Evolutionary conservation across 2,113 vertebrate genomes (phyloP), one percentile per base, ranked within the genome.

Genomic region (Nibea albiflora): DNA sequence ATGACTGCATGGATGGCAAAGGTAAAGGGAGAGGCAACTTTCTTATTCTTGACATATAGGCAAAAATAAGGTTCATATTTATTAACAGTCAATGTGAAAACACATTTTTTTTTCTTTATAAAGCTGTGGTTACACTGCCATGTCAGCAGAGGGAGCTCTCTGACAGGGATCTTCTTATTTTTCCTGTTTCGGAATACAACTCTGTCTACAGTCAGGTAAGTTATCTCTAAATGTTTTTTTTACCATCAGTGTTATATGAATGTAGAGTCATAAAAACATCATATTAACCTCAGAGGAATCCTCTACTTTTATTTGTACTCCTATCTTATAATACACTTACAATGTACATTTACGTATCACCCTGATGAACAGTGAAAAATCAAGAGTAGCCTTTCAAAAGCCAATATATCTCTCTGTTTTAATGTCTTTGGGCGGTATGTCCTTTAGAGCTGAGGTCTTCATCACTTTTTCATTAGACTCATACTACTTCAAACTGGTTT

Each of bases 81-180:
- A 73, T 70, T 15, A 15, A 44, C 26, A 61, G 19, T 1, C 2
- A 26, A 26, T 57, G 5, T 31, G 47, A 11, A 3, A 56, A 11
- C 2, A 6, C 24, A 26, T 26, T 39, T 19, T 47, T 24, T 5
- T 4, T 26, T 9, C n/a, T 28, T 14, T 5, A 39, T 53, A 9
- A 42, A 78, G 16, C 44, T 81, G 78, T 53, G 65, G 35, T 71
- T 80, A 28, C 11, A 58, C 0, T 0, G 3, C 0, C 0, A 1
- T 0, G 11, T 44, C 90, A 88, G 58, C 73, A 89, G 92, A 62
- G 70, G 80, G 79, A 26, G 70, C 66, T 35, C 52, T 85, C 61
- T 11, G 53, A 60, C 46, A 68, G 46, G 9, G 2, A 3, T 3
- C 0, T 6, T 16, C 5, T 2, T 11, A 39, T 39, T 39, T 39